These are phyloP conservation scores for Pseudochirops cupreus DNA, from an alignment of 2,797 vertebrate genomes.

Conservation along the genomic window DNA sequence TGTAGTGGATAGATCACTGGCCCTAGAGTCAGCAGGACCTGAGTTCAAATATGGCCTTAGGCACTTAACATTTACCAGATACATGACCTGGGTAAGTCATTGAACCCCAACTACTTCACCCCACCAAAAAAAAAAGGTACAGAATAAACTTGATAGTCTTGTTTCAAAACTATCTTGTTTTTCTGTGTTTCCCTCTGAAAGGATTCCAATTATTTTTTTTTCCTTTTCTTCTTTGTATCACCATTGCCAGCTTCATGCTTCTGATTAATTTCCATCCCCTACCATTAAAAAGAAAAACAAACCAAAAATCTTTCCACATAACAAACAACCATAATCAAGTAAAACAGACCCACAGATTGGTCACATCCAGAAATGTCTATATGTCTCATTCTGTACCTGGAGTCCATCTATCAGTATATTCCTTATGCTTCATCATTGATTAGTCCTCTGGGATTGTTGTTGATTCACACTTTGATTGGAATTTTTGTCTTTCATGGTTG, in stretches of 20 bases:
- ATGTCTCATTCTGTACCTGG: not conserved
- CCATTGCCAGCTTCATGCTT: not conserved
- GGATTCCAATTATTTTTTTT: not conserved
- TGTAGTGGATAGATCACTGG: too few relatives aligned
- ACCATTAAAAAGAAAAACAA: not conserved
- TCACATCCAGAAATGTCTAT: not conserved
- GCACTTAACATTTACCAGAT: too few relatives aligned
- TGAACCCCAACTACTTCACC: too few relatives aligned
- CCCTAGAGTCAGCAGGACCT: too few relatives aligned
- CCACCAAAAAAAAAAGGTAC: too few relatives aligned
- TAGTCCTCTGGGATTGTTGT: not conserved
- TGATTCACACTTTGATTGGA: not conserved
- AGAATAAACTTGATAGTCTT: not conserved
- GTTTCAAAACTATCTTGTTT: not conserved
- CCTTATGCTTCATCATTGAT: not conserved
- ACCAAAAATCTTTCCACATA: not conserved
- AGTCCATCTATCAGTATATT: not conserved
- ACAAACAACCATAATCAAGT: not conserved
- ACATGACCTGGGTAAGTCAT: too few relatives aligned
- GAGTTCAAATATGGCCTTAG: too few relatives aligned
- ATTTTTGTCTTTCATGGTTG: not conserved
- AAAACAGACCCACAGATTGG: not conserved
- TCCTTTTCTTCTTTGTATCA: not conserved
- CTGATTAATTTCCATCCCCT: not conserved
- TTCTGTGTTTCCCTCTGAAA: not conserved